Conservation (phyloP, 2,797 vertebrate genomes). For the Gallinago stenura region DNA sequence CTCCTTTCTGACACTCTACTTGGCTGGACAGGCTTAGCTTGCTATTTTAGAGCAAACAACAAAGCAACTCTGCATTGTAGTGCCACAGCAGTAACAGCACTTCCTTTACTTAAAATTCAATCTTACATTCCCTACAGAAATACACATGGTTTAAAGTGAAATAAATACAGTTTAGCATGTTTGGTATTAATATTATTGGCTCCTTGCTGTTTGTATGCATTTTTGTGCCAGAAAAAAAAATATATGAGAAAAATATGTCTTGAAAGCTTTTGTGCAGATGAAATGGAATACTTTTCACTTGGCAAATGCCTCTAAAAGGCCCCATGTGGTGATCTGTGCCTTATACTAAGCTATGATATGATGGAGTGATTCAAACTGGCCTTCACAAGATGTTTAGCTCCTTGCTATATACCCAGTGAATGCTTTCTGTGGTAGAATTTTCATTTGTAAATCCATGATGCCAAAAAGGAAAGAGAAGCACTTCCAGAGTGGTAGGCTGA, state of each 20-base stretch:
- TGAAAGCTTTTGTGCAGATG: slow-evolving; percentile 19
- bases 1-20: background rate
- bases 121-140: slow-evolving; percentile 54
- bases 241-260: slow-evolving; percentile 47
- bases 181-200: slow-evolving; percentile 57
- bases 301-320: background rate
- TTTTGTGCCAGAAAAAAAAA: slow-evolving; percentile 49
- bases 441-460: background rate
- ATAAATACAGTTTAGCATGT: slow-evolving; percentile 50
- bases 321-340: background rate
- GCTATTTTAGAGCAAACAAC: slow-evolving; percentile 22
- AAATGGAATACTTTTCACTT: background rate
- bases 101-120: slow-evolving; percentile 52
- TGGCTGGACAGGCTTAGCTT: background rate
- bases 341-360: background rate
- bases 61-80: background rate
- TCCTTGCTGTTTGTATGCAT: slow-evolving; percentile 54
- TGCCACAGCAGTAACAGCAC: slow-evolving; percentile 31
- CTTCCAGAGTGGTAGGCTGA: background rate
- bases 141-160: slow-evolving; percentile 51
- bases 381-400: background rate
- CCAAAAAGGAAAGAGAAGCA: background rate
- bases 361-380: background rate
- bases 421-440: background rate
- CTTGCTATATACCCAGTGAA: background rate